Base-by-base conservation (phyloP, 1,140 invertebrate genomes). In the Anoplophora glabripennis region DNA sequence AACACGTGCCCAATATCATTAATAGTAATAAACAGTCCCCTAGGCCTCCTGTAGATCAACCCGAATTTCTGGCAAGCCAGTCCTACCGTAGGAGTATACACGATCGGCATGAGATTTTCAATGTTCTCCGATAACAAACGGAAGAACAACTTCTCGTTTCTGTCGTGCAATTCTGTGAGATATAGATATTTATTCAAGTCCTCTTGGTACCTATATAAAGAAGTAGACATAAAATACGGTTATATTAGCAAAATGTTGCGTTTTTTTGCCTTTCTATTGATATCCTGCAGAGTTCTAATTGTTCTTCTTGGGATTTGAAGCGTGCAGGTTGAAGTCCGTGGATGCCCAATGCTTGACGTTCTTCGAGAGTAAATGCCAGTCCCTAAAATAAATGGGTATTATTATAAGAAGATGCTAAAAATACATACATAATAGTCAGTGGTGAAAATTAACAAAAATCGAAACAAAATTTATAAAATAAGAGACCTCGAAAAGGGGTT, bases 1-100 rank as follows among this genome's bases (percentile, higher is more conserved):
- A 89, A 92, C 4, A 96, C 78, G 76, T 98, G 92, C 7, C 93
- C 94, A 67, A 89, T 89, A 74, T 99, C 97, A 74, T 99, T 88
- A 47, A 99, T 96, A 14, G 93, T 95, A 64, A 99, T 90, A 71
- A 94, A 99, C n/a, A 99, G 79, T 9, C 96, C 96, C 44, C 92
- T 85, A 0, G 96, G 93, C 71, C 93, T 82, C 34, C 93, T 83
- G 76, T 93, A 98, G 51, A 97, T 89, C 12, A 93, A 80, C n/a
- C 96, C 96, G 76, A 93, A 98, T 73, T 96, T 92, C 77, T 96
- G 93, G 79, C 96, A 99, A 1, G 94, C 95, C 17, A 93, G 79
- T 11, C 95, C 93, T 0, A 96, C 93, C 0, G 92, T 96, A 0
- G 94, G 94, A 0, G 92, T 96, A 74, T 98, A 97, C 3, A 97